Evolutionary conservation across 2,797 vertebrate species (phyloP), one percentile per base, ranked within the genome.

Genomic region (Hemitrygon akajei): DNA sequence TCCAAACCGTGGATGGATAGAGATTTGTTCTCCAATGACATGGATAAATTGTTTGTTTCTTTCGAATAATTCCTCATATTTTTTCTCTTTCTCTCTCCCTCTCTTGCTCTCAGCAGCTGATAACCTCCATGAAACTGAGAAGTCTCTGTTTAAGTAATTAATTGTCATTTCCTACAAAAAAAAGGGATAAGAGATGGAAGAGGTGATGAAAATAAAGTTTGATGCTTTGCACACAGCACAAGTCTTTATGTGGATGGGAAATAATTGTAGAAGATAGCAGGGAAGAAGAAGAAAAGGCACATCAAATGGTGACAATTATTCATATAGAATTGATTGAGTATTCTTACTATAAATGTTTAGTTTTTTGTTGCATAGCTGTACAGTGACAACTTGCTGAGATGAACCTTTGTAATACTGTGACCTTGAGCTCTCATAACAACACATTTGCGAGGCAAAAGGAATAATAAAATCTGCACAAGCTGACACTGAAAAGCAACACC

Each of bases 241-340:
- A 75, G 27, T 93, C 91, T 76, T 56, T 92, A 47, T 92, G 91
- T 92, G 66, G 69, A 27, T 73, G 69, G 34, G 40, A 56, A 93
- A 93, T 71, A 93, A 93, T 93, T 18, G 71, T 58, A 69, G 66
- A 34, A 69, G 37, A 93, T 75, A 30, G 91, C 69, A 76, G 91
- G 66, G 69, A 75, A 76, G 30, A 25, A n/a, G 71, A 93, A 93
- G 91, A 71, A 92, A 75, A 93, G 91, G 47, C 91, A 58, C 47
- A 73, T 93, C 91, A 93, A 92, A 93, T 0, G 7, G 91, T 47
- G 71, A 93, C 71, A 93, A 93, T 93, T 93, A 93, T 93, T 93
- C 91, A 93, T 75, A 93, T 75, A 11, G 91, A 71, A 75, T 47
- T 93, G 73, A 93, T 93, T 93, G 71, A 93, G 75, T 93, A 76